Base-by-base conservation (phyloP, 2,888 invertebrate species). In the Leptinotarsa haldemani region DNA sequence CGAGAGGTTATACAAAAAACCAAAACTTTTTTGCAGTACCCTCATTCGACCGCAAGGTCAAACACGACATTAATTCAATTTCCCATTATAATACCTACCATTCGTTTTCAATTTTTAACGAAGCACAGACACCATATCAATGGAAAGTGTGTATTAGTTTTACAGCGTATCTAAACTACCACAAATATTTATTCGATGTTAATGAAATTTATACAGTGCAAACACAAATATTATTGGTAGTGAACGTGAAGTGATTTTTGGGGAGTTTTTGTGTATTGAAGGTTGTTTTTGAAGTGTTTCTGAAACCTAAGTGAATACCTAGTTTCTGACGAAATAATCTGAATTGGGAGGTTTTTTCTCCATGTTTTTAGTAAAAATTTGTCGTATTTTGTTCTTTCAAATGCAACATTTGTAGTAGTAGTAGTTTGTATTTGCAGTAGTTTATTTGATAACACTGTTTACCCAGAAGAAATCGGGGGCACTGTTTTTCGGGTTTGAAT, bases 21-120 rank as follows among this genome's bases (percentile, higher is more conserved):
- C 46, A n/a, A 16, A 68, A 50, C 70, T 70, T 74, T 74, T 74
- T 74, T 74, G 56, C 53, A 68, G 67, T 58, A 64, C 67, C 72
- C 72, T 69, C 66, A 56, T 64, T 30, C 48, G 70, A 64, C 7
- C 3, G 48, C 70, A 74, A 74, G 74, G 74, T 74, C 70, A 63
- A 46, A 56, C 15, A 30, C 52, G 52, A 70, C 70, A 65, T 64
- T 61, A 70, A 50, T 18, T 50, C 50, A 61, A 53, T 68, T 40
- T 20, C 52, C 40, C 70, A 70, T 70, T 68, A 68, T 65, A 73
- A 73, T 63, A 52, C 56, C 52, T 63, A 52, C 64, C 52, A 64
- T 53, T 72, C 47, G 63, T 56, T 72, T 64, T 68, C 67, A 69
- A 64, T 72, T 69, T 67, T 25, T 53, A 58, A 69, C 58, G 67